Evolutionary conservation across 35 echinoderm and acorn worm species (phyloP), one percentile per base, ranked within the genome.

Genomic region (Chiridota heheva): DNA sequence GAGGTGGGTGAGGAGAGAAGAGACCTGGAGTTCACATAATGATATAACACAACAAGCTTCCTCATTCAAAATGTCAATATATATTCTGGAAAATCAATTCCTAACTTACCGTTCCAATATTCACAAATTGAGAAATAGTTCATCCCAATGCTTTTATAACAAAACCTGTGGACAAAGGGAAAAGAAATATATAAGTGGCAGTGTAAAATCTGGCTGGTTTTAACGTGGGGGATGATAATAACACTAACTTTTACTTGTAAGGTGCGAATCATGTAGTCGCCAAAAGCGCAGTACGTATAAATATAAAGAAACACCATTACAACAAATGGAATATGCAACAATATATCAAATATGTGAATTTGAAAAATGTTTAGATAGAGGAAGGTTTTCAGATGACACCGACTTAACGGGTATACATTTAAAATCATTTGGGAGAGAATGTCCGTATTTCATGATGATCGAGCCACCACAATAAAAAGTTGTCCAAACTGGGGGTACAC

Each of bases 51-150:
- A n/a, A n/a, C n/a, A n/a, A n/a, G n/a, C n/a, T n/a, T n/a, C n/a
- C n/a, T n/a, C n/a, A n/a, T n/a, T n/a, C n/a, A n/a, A n/a, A n/a
- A n/a, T n/a, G n/a, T n/a, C n/a, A n/a, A n/a, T n/a, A n/a, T n/a
- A n/a, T n/a, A n/a, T n/a, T n/a, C n/a, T n/a, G n/a, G n/a, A n/a
- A n/a, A n/a, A n/a, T n/a, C n/a, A n/a, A n/a, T n/a, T n/a, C n/a
- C n/a, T n/a, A 60, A 74, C 70, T 74, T 46, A 74, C 70, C 70
- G 36, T 74, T 74, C 70, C 70, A 74, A n/a, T 74, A 74, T 47
- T 74, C 43, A 51, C 70, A 74, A 17, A 74, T 47, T 12, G 70
- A 74, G 22, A 74, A 31, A 33, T 31, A 32, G 44, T 74, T 33
- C 36, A 51, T 42, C 2, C 43, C 43, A 31, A 74, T 30, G 40